A percentile compares a stretch with the other conserved stretches of the same genome.
Conservation (phyloP, 2,113 vertebrate species). For the Cebidichthys violaceus region DNA sequence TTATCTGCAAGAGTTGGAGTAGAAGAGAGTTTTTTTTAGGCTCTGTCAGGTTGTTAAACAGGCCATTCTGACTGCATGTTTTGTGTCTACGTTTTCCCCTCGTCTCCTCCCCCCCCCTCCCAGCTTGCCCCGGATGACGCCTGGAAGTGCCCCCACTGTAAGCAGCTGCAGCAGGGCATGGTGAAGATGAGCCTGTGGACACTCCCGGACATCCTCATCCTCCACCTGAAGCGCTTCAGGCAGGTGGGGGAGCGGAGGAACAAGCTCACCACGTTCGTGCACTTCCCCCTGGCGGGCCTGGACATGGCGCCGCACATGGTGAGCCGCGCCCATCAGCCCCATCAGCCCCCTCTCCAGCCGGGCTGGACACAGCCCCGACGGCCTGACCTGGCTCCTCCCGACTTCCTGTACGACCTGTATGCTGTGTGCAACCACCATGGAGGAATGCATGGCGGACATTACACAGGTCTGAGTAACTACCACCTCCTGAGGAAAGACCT, state of each 20-base stretch:
- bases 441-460: slow-evolving; percentile 96
- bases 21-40: not conserved
- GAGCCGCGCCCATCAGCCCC: slow-evolving; percentile 76
- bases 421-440: slow-evolving; percentile 98
- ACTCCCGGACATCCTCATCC: slow-evolving; percentile 95
- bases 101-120: not conserved
- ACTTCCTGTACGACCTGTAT: slow-evolving; percentile 93
- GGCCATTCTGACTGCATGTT: not conserved
- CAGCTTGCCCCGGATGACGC: slow-evolving; percentile 96
- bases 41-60: not conserved
- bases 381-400: slow-evolving; percentile 71
- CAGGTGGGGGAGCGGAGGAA: slow-evolving; percentile 89
- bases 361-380: slow-evolving; percentile 78
- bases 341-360: slow-evolving; percentile 31
- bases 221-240: slow-evolving; percentile 96
- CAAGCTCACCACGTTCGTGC: slow-evolving; percentile 95
- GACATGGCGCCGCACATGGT: slow-evolving; percentile 96
- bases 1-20: not conserved
- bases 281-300: slow-evolving; percentile 90
- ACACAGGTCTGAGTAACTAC: slow-evolving; percentile 88
- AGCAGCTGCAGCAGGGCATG: slow-evolving; percentile 93
- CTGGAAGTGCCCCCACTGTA: slow-evolving; percentile 96
- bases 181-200: slow-evolving; percentile 99
- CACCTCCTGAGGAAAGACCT: not conserved
- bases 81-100: too few relatives aligned